phyloP scores from a whole-genome alignment of 2,797 vertebrate genomes.

The Acanthiza pusilla region DNA sequence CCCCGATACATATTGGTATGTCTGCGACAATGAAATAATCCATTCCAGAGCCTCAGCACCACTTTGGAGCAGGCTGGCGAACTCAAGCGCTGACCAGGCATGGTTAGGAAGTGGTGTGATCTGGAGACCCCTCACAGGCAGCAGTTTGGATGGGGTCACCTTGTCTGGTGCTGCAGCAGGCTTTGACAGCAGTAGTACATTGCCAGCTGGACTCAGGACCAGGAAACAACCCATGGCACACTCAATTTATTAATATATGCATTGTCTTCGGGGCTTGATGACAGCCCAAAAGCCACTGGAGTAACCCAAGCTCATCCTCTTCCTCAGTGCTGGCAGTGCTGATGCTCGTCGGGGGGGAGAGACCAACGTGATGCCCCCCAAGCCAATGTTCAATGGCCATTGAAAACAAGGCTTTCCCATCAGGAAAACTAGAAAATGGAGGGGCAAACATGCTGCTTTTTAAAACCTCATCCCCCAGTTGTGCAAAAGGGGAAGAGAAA shows the following conservation, averaged over 20 bases:
- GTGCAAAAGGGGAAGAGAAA: not conserved
- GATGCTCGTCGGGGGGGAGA: rapidly evolving
- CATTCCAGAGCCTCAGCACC: not conserved
- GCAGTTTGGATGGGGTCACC: not conserved
- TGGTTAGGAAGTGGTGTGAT: not conserved
- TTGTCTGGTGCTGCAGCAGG: not conserved
- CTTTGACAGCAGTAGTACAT: not conserved
- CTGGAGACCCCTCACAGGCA: not conserved
- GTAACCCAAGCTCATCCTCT: not conserved
- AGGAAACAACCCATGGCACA: not conserved
- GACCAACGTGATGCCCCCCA: rapidly evolving
- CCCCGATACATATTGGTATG: rapidly evolving
- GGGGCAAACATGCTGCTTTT: not conserved
- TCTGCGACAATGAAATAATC: not conserved
- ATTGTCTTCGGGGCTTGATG: not conserved
- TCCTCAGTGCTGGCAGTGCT: rapidly evolving
- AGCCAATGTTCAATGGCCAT: not conserved
- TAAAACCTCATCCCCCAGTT: rapidly evolving
- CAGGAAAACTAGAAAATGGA: not conserved
- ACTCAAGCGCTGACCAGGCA: not conserved
- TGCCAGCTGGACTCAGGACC: not conserved
- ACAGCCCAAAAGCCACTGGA: not conserved
- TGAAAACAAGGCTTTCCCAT: not conserved
- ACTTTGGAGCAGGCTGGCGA: not conserved
- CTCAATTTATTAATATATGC: not conserved